phyloP scores from a whole-genome alignment of 2,888 invertebrate species.

The Herminia tarsipennalis region DNA sequence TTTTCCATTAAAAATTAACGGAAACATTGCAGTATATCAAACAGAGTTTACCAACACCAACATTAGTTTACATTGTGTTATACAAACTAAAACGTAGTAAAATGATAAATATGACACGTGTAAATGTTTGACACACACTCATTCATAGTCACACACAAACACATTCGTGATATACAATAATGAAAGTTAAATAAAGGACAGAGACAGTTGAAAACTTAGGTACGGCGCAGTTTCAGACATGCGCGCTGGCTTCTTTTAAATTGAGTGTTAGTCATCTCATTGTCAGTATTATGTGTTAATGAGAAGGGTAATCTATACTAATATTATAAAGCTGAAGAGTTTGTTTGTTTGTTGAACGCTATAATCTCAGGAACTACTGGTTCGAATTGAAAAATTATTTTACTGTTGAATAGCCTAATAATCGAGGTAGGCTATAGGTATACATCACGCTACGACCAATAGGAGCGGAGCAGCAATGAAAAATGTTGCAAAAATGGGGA shows the following conservation, averaged over 20 bases:
- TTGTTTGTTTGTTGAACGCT: no score
- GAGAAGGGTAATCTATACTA: not conserved
- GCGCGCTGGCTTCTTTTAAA: not conserved
- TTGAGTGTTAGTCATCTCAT: not conserved
- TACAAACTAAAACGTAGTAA: constrained; percentile 20
- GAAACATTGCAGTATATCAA: constrained; percentile 18
- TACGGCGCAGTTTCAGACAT: constrained; percentile 22
- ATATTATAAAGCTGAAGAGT: not conserved
- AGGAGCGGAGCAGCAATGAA: no score
- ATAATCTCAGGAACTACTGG: no score
- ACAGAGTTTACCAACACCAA: constrained; percentile 35
- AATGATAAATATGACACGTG: constrained; percentile 33
- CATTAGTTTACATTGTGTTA: constrained; percentile 22
- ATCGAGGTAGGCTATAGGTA: no score
- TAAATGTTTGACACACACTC: constrained; percentile 16
- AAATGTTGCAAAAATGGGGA: no score
- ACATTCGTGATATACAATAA: not conserved
- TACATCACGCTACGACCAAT: no score
- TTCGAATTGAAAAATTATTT: no score
- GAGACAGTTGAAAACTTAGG: constrained; percentile 9
- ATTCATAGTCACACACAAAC: not conserved
- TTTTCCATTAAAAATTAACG: no score
- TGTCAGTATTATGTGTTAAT: not conserved
- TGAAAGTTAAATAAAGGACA: constrained; percentile 19
- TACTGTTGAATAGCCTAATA: no score